phyloP scores from a whole-genome alignment of 1,140 invertebrate genomes.

The Ips typographus region DNA sequence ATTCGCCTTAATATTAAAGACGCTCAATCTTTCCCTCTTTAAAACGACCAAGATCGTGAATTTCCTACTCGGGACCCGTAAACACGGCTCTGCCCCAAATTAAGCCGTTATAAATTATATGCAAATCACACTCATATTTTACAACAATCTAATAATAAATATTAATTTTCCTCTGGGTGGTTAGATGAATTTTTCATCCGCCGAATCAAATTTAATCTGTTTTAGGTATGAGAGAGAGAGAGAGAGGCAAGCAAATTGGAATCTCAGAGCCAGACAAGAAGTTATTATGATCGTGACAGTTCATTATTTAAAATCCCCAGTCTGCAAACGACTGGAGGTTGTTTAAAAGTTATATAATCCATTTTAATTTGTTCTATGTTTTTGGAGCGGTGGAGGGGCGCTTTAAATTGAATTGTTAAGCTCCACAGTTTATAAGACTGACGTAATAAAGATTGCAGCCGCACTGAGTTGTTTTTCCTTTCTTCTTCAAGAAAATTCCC shows the following conservation, averaged over 20 bases:
- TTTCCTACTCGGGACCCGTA: not conserved
- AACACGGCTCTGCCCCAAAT: conserved; percentile 9
- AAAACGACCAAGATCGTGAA: conserved; percentile 17
- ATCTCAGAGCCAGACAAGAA: conserved; percentile 30
- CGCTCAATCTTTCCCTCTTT: conserved; percentile 20
- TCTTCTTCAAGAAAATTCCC: too few species aligned
- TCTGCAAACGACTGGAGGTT: conserved; percentile 1
- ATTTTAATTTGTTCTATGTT: conserved; percentile 24
- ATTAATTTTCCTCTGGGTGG: not conserved
- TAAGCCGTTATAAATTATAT: conserved; percentile 17
- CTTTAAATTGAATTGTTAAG: conserved; percentile 17
- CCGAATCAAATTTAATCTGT: conserved; percentile 21
- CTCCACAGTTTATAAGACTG: too few species aligned
- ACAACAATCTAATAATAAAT: too few species aligned
- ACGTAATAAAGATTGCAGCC: too few species aligned
- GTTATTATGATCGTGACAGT: conserved; percentile 30
- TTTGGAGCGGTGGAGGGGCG: not conserved
- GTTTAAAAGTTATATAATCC: conserved; percentile 25
- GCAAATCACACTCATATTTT: not conserved
- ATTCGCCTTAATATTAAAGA: conserved; percentile 25
- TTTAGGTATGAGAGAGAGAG: conserved; percentile 9
- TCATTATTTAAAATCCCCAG: conserved; percentile 31
- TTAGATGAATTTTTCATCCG: not conserved
- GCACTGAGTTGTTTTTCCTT: too few species aligned
- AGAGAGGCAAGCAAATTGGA: conserved; percentile 16